These are phyloP conservation scores for Hemichromis elongatus DNA, from an alignment of 2,113 vertebrate genomes.

Conservation along the genomic window DNA sequence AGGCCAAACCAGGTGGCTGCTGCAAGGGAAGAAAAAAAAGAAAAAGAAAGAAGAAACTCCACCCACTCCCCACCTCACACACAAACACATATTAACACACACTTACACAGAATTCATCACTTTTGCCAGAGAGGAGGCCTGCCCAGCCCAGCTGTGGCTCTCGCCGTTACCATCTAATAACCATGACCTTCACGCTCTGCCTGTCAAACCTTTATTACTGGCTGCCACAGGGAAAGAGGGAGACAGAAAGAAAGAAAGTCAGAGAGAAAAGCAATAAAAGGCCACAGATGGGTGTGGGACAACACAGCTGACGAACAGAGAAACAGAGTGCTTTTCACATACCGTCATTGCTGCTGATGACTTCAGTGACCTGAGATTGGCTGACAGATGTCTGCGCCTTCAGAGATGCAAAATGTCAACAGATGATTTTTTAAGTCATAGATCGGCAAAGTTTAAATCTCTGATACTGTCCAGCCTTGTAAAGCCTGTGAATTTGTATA, in stretches of 20 bases:
- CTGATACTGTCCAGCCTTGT: neutral
- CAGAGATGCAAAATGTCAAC: neutral
- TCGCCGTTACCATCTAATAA: slow-evolving; percentile 69
- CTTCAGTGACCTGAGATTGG: slow-evolving; percentile 43
- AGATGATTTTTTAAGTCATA: neutral
- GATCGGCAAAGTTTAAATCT: neutral
- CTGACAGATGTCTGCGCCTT: slow-evolving; percentile 19
- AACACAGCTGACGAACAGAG: slow-evolving; percentile 50
- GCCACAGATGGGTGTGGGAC: slow-evolving; percentile 59
- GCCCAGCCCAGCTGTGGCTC: slow-evolving; percentile 67
- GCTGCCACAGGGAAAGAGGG: slow-evolving; percentile 31
- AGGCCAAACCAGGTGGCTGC: slow-evolving; percentile 57
- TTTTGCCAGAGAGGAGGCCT: slow-evolving; percentile 52
- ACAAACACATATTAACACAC: slow-evolving; percentile 17
- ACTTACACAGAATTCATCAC: slow-evolving; percentile 57
- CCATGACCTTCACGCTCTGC: slow-evolving; percentile 71
- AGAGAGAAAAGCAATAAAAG: slow-evolving; percentile 57
- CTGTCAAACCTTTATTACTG: slow-evolving; percentile 70
- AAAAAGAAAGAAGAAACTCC: slow-evolving; percentile 17
- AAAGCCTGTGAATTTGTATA: neutral
- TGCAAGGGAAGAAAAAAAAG: slow-evolving; percentile 17
- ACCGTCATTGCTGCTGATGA: slow-evolving; percentile 34
- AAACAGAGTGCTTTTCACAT: slow-evolving; percentile 59
- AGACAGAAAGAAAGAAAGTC: slow-evolving; percentile 18
- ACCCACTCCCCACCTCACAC: neutral